Evolutionary conservation across 2,888 invertebrate genomes (phyloP).

Genomic region (Sipha maydis): DNA sequence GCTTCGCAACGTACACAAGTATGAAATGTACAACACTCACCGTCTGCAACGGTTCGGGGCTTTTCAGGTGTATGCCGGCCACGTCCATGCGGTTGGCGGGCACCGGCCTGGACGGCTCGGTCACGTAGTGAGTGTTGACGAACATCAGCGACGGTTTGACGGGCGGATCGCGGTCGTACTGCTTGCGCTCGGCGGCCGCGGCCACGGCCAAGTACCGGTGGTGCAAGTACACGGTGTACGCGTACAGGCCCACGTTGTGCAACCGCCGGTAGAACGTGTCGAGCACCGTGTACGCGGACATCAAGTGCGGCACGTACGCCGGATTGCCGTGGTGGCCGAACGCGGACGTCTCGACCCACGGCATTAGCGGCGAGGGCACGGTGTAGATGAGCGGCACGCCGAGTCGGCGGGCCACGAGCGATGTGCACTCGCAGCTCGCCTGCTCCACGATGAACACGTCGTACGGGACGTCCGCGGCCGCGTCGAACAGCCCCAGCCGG

Average conservation of each 20-base stretch:
- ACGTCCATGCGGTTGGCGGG: slow-evolving; percentile 29
- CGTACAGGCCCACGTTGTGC: slow-evolving; percentile 6
- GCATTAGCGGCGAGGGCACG: not conserved
- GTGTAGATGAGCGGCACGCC: slow-evolving; percentile 38
- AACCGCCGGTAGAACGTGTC: not conserved
- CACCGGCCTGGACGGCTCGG: slow-evolving; percentile 11
- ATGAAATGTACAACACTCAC: not conserved
- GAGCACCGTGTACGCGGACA: not conserved
- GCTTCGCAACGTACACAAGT: too few species aligned
- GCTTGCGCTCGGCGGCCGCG: not conserved
- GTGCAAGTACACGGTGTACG: not conserved
- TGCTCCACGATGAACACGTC: slow-evolving; percentile 29
- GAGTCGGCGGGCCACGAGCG: slow-evolving; percentile 1
- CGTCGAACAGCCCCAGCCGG: not conserved
- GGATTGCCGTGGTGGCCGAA: slow-evolving; percentile 28
- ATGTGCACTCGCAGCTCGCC: slow-evolving; percentile 15
- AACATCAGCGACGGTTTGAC: slow-evolving; percentile 14
- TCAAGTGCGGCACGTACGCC: slow-evolving; percentile 7
- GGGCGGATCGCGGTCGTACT: not conserved
- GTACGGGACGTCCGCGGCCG: slow-evolving; percentile 2
- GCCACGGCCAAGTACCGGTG: not conserved
- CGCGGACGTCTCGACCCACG: slow-evolving; percentile 12
- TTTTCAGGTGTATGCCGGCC: slow-evolving; percentile 17
- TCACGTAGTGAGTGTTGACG: slow-evolving; percentile 42
- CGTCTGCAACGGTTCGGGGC: not conserved